A percentile compares a stretch with the other conserved stretches of the same genome.
phyloP scores from a whole-genome alignment of 2,888 invertebrate genomes.

The Drosophila mercatorum region DNA sequence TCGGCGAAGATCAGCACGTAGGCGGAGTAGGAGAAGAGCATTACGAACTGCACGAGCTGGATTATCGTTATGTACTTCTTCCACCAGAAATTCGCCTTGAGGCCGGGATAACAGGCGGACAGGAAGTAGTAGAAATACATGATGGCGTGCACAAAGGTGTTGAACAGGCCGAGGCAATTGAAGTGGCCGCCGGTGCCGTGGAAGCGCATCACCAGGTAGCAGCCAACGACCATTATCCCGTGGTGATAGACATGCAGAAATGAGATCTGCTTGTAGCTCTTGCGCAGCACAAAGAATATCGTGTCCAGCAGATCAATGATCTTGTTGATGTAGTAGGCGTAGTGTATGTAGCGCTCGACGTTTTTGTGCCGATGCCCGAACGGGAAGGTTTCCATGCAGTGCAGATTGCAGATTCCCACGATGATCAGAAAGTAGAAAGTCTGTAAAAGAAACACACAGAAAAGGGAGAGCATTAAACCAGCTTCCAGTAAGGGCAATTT shows the following conservation, averaged over 20 bases:
- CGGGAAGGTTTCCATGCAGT: conserved; percentile 48
- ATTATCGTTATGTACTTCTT: conserved; percentile 85
- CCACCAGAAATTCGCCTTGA: conserved; percentile 85
- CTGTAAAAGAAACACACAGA: conserved; percentile 5
- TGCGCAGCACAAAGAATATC: conserved; percentile 94
- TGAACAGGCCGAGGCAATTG: conserved; percentile 84
- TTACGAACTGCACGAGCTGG: conserved; percentile 87
- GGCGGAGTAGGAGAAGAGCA: conserved; percentile 87
- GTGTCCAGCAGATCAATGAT: conserved; percentile 91
- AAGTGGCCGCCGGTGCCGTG: conserved; percentile 87
- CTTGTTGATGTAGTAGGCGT: conserved; percentile 85
- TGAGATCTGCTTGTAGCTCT: conserved; percentile 94
- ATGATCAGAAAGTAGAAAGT: conserved; percentile 40
- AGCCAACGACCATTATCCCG: conserved; percentile 88
- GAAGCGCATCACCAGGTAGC: conserved; percentile 91
- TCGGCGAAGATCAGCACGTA: conserved; percentile 81
- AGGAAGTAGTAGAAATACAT: conserved; percentile 86
- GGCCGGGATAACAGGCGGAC: conserved; percentile 84
- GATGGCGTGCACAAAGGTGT: conserved; percentile 85
- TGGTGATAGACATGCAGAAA: conserved; percentile 96
- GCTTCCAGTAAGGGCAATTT: background rate
- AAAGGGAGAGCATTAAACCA: background rate
- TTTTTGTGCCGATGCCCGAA: conserved; percentile 32
- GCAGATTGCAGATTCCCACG: conserved; percentile 25
- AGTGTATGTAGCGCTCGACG: conserved; percentile 57